Conservation (phyloP, 92 coral and sea anemone genomes). For the Bergia puertoricense region DNA sequence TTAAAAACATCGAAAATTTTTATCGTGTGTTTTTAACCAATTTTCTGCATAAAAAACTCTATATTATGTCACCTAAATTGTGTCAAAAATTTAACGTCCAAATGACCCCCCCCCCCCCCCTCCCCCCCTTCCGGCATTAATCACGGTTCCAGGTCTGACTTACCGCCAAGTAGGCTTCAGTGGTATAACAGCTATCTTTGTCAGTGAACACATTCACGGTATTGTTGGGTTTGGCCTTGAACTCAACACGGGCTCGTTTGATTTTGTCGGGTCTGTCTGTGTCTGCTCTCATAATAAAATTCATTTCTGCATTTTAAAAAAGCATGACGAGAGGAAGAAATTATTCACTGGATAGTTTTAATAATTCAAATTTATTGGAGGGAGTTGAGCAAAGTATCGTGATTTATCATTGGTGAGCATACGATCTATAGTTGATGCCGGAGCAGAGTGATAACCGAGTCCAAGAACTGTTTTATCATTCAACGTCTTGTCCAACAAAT, state of each 20-base stretch:
- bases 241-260: slow-evolving; percentile 29
- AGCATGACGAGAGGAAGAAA: too few relatives aligned
- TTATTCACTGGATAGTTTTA: too few relatives aligned
- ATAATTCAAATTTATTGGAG: not conserved
- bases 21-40: too few relatives aligned
- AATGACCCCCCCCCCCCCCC: not conserved
- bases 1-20: too few relatives aligned
- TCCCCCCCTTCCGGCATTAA: not conserved
- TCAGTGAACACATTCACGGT: not conserved
- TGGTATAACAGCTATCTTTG: slow-evolving; percentile 1
- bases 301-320: slow-evolving; percentile 1
- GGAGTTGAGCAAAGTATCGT: too few relatives aligned
- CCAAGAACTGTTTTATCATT: too few relatives aligned
- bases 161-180: slow-evolving; percentile 33
- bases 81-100: not conserved
- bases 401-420: too few relatives aligned
- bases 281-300: slow-evolving; percentile 24
- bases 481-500: too few relatives aligned
- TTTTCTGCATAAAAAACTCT: too few relatives aligned
- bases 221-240: slow-evolving; percentile 1
- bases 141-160: not conserved
- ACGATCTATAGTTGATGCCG: too few relatives aligned
- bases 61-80: too few relatives aligned
- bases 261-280: slow-evolving; percentile 26
- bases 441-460: too few relatives aligned